phyloP scores from a whole-genome alignment of 2,113 vertebrate genomes.

The Candoia aspera region DNA sequence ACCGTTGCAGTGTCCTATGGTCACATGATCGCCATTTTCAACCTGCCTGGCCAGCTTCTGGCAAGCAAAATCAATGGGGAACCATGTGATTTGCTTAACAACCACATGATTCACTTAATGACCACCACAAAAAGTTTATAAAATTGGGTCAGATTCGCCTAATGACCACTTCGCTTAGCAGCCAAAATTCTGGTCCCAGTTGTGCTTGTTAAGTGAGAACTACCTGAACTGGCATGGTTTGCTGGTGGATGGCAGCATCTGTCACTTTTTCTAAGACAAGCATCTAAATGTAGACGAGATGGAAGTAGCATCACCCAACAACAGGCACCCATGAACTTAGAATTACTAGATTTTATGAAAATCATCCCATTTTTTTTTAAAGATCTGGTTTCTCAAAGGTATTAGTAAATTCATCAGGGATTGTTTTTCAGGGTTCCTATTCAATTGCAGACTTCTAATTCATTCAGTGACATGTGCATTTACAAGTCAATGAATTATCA shows the following conservation, averaged over 20 bases:
- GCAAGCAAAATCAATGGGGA: too few relatives aligned
- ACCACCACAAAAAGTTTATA: too few relatives aligned
- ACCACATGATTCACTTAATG: too few relatives aligned
- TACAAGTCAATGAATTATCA: background rate
- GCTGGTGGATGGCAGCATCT: background rate
- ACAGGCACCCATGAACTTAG: background rate
- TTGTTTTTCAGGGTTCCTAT: background rate
- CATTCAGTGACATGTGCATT: background rate
- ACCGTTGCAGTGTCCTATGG: too few relatives aligned
- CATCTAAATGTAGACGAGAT: background rate
- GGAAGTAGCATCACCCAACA: background rate
- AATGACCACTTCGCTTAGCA: too few relatives aligned
- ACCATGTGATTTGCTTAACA: too few relatives aligned
- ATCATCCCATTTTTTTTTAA: background rate
- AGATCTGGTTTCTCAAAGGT: background rate
- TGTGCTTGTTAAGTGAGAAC: too few relatives aligned
- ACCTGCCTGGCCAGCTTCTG: too few relatives aligned
- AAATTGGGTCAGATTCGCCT: too few relatives aligned
- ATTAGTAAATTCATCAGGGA: slow-evolving; percentile 14
- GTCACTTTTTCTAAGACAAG: background rate
- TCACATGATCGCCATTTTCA: too few relatives aligned
- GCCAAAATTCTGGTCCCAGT: too few relatives aligned
- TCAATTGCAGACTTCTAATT: slow-evolving; percentile 2
- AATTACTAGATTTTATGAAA: background rate
- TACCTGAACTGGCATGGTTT: background rate